These are phyloP conservation scores for Dicyrtomina minuta DNA, from an alignment of 2,888 invertebrate species.

Conservation along the genomic window DNA sequence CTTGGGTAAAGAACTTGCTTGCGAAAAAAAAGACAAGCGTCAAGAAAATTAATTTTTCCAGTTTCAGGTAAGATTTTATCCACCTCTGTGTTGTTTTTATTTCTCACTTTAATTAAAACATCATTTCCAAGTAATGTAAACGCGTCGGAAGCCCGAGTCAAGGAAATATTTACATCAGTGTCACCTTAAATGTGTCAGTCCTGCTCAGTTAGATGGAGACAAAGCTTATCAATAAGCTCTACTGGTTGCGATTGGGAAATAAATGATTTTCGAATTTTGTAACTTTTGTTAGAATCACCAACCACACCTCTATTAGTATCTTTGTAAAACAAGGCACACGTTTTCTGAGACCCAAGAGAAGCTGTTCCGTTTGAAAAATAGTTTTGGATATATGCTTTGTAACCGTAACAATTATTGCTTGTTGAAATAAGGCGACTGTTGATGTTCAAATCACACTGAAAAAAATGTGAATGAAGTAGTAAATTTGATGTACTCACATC, in stretches of 20 bases:
- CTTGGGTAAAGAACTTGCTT: slow-evolving; percentile 43
- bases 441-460: background rate
- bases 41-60: slow-evolving; percentile 42
- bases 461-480: no score
- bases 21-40: slow-evolving; percentile 46
- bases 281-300: background rate
- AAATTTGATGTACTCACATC: background rate
- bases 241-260: background rate
- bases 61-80: background rate
- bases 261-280: background rate
- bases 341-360: no score
- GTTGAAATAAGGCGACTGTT: no score
- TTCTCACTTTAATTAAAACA: background rate
- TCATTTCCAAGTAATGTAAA: background rate
- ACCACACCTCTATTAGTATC: background rate
- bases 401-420: no score
- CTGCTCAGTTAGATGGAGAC: background rate
- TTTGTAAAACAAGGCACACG: background rate
- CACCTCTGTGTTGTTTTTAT: no score
- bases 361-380: no score
- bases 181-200: background rate
- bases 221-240: slow-evolving; percentile 25
- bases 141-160: no score
- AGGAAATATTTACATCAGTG: no score
- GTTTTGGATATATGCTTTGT: no score